Conservation (phyloP, 2,113 vertebrate genomes). For the Chamaetylas fuelleborni region DNA sequence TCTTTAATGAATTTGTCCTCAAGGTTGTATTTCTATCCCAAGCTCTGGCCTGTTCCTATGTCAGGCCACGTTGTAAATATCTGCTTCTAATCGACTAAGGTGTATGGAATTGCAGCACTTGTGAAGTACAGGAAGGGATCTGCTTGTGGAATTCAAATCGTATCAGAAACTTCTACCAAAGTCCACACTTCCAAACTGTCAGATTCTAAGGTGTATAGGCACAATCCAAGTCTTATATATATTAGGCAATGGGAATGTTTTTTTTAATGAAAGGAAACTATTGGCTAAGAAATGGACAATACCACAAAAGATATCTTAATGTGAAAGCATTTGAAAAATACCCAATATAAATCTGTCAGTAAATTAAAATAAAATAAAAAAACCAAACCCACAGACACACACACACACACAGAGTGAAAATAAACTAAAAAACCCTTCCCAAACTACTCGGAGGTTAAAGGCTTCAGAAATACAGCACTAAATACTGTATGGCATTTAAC, state of each 20-base stretch:
- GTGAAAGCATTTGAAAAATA: background rate
- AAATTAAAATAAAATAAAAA: background rate
- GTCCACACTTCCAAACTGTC: constrained; percentile 12
- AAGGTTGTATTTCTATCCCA: background rate
- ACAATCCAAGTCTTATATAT: background rate
- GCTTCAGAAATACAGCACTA: background rate
- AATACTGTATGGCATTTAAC: background rate
- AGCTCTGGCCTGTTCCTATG: background rate
- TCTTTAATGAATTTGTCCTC: background rate
- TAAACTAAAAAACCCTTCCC: background rate
- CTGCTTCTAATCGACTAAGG: background rate
- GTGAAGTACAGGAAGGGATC: background rate
- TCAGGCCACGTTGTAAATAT: background rate
- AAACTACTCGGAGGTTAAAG: background rate
- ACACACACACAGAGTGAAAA: background rate
- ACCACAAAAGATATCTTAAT: background rate
- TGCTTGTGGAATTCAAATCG: constrained; percentile 20
- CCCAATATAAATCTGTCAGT: background rate
- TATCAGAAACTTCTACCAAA: constrained; percentile 4
- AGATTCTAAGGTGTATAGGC: background rate
- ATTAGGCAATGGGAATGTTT: constrained; percentile 21
- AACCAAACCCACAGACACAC: background rate
- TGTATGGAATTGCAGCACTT: background rate
- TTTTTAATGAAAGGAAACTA: background rate
- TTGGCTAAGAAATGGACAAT: background rate